phyloP scores from a whole-genome alignment of 1,140 invertebrate species.

The Drosophila tropicalis region DNA sequence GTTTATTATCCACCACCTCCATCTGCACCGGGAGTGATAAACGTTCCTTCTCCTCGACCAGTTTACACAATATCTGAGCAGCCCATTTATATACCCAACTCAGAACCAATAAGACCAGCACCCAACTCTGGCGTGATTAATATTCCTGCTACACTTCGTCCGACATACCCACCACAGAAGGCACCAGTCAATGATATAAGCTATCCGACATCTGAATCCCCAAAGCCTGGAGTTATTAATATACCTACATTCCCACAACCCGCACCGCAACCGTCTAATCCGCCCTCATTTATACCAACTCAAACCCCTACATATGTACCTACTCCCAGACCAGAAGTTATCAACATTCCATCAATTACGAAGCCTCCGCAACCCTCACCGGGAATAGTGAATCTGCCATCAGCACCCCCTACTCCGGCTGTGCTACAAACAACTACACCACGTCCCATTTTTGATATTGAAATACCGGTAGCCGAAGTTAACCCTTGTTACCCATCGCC shows the following conservation, averaged over 20 bases:
- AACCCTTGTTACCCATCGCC: constrained; percentile 89
- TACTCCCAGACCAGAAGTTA: constrained; percentile 25
- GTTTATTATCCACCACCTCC: constrained; percentile 53
- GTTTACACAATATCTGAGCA: constrained; percentile 19
- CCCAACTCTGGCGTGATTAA: constrained; percentile 17
- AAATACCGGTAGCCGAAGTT: constrained; percentile 84
- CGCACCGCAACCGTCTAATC: constrained; percentile 1
- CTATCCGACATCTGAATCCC: constrained; percentile 8
- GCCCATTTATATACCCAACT: constrained; percentile 22
- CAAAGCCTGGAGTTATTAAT: constrained; percentile 36
- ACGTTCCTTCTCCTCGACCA: constrained; percentile 41
- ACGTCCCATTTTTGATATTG: constrained; percentile 83
- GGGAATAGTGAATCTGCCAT: not conserved
- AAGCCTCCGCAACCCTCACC: constrained; percentile 16
- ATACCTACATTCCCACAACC: constrained; percentile 36
- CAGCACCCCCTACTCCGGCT: constrained; percentile 84
- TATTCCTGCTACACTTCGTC: constrained; percentile 28
- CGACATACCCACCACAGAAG: constrained; percentile 15
- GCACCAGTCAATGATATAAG: constrained; percentile 16
- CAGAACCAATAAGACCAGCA: not conserved
- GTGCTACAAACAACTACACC: constrained; percentile 63
- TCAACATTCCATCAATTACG: constrained; percentile 39
- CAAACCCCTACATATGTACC: not conserved
- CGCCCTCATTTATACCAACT: not conserved
- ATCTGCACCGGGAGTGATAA: constrained; percentile 48